Evolutionary conservation across 35 echinoderm and acorn worm species (phyloP).

Genomic region (Heliocidaris tuberculata): DNA sequence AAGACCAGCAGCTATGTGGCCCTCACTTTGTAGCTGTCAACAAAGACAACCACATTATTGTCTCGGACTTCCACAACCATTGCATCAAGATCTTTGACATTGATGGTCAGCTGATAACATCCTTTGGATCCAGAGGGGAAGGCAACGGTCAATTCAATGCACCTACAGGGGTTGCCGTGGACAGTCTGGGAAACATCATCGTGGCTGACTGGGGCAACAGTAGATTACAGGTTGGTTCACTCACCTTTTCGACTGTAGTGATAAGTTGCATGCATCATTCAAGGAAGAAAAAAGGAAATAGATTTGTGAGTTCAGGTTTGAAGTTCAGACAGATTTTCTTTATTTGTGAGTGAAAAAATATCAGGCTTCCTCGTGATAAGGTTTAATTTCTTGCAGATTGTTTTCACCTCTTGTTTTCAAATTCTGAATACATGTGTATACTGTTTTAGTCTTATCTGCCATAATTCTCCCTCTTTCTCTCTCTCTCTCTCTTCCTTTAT

Average conservation of each 20-base stretch:
- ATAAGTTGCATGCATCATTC: not conserved
- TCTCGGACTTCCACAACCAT: constrained; percentile 99
- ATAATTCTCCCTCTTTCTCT: too few relatives aligned
- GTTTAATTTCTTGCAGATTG: not conserved
- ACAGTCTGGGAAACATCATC: constrained; percentile 91
- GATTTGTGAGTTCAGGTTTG: too few relatives aligned
- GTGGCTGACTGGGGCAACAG: constrained; percentile 99
- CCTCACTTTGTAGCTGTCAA: constrained; percentile 94
- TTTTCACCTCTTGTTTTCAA: not conserved
- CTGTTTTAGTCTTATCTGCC: too few relatives aligned
- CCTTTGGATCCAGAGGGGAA: constrained; percentile 93
- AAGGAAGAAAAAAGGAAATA: not conserved
- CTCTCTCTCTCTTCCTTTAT: too few relatives aligned
- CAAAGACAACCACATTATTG: constrained; percentile 79
- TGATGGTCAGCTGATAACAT: constrained; percentile 80
- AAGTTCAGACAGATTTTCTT: too few relatives aligned
- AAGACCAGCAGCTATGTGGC: constrained; percentile 95
- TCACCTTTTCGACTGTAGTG: constrained; percentile 29
- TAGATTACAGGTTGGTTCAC: constrained; percentile 86
- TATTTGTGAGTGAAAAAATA: too few relatives aligned
- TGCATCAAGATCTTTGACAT: constrained; percentile 97
- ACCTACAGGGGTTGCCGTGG: constrained; percentile 90
- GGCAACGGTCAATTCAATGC: constrained; percentile 99
- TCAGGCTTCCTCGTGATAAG: too few relatives aligned
- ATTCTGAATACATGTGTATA: not conserved